Conservation (phyloP, 1,140 invertebrate genomes). For the Octopus sinensis region DNA sequence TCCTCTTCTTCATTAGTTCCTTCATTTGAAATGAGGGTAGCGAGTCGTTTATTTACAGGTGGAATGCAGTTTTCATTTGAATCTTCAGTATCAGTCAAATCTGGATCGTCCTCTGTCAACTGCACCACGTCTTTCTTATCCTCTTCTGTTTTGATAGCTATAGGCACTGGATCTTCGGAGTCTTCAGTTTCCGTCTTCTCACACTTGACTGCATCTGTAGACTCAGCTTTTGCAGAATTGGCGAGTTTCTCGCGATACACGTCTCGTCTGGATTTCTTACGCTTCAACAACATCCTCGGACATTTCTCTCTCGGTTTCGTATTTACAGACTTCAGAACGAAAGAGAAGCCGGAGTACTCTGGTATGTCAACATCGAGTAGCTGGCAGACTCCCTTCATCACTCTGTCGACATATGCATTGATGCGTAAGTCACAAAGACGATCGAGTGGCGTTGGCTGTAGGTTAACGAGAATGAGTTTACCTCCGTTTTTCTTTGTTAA, state of each 20-base stretch:
- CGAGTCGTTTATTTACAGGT: too few species aligned
- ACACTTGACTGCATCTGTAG: too few species aligned
- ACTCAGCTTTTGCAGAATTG: too few species aligned
- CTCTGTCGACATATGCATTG: conserved; percentile 82
- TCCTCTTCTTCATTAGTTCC: too few species aligned
- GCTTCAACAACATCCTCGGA: conserved; percentile 15
- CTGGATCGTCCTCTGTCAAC: too few species aligned
- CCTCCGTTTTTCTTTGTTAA: conserved; percentile 83
- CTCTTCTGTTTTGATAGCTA: too few species aligned
- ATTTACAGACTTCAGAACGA: conserved; percentile 38
- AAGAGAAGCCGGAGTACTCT: conserved; percentile 30
- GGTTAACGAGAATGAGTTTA: conserved; percentile 89
- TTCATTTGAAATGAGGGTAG: too few species aligned
- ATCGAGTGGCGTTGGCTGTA: conserved; percentile 96
- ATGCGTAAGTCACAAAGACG: conserved; percentile 87
- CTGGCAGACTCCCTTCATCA: conserved; percentile 69
- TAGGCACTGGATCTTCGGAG: too few species aligned
- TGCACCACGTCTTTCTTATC: too few species aligned
- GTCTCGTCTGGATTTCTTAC: not conserved
- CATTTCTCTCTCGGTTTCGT: conserved; percentile 30
- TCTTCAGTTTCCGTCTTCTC: too few species aligned
- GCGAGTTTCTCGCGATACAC: not conserved
- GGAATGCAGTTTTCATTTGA: too few species aligned
- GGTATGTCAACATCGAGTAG: conserved; percentile 41
- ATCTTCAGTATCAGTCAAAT: too few species aligned